phyloP scores from a whole-genome alignment of 2,113 vertebrate species.

The Acrocephalus arundinaceus region DNA sequence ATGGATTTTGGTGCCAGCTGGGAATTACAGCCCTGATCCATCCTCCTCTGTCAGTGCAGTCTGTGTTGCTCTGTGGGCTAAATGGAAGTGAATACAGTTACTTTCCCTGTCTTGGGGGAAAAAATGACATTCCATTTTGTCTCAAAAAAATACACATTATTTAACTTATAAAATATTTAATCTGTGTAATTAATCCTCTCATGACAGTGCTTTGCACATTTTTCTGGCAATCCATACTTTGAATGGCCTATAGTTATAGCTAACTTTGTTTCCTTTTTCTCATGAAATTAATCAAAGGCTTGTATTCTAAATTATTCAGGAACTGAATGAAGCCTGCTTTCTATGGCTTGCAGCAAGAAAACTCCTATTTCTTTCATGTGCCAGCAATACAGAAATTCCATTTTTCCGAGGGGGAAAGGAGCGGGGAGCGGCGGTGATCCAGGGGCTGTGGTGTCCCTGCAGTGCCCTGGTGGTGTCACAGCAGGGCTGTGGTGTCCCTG shows the following conservation, averaged over 20 bases:
- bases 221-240: slow-evolving; percentile 63
- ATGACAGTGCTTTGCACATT: slow-evolving; percentile 68
- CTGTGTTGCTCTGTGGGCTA: slow-evolving; percentile 64
- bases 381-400: not conserved
- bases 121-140: slow-evolving; percentile 82
- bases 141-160: slow-evolving; percentile 81
- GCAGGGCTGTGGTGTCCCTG: not conserved
- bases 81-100: slow-evolving; percentile 70
- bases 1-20: slow-evolving; percentile 64
- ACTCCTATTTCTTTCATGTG: slow-evolving; percentile 36
- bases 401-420: not conserved
- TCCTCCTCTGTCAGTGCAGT: slow-evolving; percentile 54
- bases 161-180: slow-evolving; percentile 85
- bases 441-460: not conserved
- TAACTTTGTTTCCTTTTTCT: slow-evolving; percentile 61
- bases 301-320: slow-evolving; percentile 71
- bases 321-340: slow-evolving; percentile 61
- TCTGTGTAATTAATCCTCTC: slow-evolving; percentile 80
- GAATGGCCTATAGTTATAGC: slow-evolving; percentile 56
- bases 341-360: slow-evolving; percentile 54
- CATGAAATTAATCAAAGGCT: slow-evolving; percentile 62
- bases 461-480: not conserved
- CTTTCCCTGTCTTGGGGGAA: slow-evolving; percentile 68
- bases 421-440: accelerated
- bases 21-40: slow-evolving; percentile 67